Base-by-base conservation (phyloP, 2,797 vertebrate species). In the Buphagus erythrorhynchus region DNA sequence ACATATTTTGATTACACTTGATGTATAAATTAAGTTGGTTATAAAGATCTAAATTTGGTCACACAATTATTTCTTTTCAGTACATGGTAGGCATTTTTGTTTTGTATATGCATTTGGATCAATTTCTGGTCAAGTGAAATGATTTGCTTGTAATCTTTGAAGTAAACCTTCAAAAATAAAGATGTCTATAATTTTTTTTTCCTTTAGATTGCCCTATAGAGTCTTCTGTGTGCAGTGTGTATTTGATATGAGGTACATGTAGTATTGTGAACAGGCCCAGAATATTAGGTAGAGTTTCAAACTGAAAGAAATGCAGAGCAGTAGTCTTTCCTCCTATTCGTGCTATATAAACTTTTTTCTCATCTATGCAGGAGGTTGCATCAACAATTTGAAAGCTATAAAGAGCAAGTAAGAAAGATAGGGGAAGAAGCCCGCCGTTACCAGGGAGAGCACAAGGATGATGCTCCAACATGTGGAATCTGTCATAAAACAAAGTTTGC, bases 341-440 rank as follows among this genome's bases (percentile, higher is more conserved):
- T 95, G 83, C 90, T 96, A 94, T 96, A 86, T 95, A 96, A 97
- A 93, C 82, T 93, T 88, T 96, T 97, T 97, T 97, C 83, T 98
- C 93, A 95, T 96, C 91, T 97, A 74, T 85, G 90, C 98, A 99
- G 99, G 98, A 99, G 99, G 95, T 98, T 99, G 98, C 99, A 99
- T 98, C 99, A 99, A 98, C 99, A 99, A 98, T 99, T 99, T 97
- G 99, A 99, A 98, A 99, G 99, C 98, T 99, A 99, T 97, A 99
- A 99, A 97, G 99, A 99, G 90, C 99, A 99, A 98, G 99, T 99
- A 96, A 98, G 98, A 81, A 99, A 99, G 98, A 99, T 99, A 78
- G 99, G 99, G 76, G 99, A 98, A 49, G 99, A 99, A 97, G 98
- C 99, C 0, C 98, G 99, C 46, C 99, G 98, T 46, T 99, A 99